phyloP scores from a whole-genome alignment of 1,140 invertebrate species.

The Zaprionus taronus region DNA sequence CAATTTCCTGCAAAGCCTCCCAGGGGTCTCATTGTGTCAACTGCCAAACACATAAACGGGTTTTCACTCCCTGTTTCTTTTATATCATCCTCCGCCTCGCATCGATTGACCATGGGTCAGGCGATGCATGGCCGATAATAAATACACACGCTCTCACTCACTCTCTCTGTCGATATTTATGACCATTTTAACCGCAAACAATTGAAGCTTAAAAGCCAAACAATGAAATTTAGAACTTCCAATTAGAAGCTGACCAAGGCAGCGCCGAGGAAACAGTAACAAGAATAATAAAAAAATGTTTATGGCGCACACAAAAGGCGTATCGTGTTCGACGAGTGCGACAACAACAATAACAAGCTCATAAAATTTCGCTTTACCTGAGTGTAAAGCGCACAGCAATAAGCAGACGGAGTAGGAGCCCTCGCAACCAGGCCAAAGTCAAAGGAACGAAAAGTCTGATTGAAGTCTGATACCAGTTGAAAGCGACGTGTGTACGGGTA shows the following conservation, averaged over 20 bases:
- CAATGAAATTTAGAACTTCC: constrained; percentile 81
- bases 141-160: constrained; percentile 45
- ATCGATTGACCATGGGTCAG: constrained; percentile 55
- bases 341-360: constrained; percentile 71
- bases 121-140: constrained; percentile 38
- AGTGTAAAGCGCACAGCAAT: constrained; percentile 56
- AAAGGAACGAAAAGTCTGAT: constrained; percentile 62
- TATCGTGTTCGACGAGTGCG: constrained; percentile 35
- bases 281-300: constrained; percentile 47
- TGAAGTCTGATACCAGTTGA: constrained; percentile 49
- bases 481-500: constrained; percentile 3
- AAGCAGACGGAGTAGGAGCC: constrained; percentile 55
- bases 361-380: constrained; percentile 68
- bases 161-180: constrained; percentile 67
- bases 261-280: constrained; percentile 20
- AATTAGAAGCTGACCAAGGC: constrained; percentile 69
- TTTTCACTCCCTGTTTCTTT: background rate
- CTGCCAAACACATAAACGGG: constrained; percentile 43
- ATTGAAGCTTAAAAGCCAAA: constrained; percentile 81
- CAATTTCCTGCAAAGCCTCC: constrained; percentile 41
- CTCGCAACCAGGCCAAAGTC: constrained; percentile 39
- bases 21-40: constrained; percentile 47
- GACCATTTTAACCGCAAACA: constrained; percentile 75
- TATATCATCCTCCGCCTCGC: background rate
- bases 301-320: constrained; percentile 47